Conservation (phyloP, 2,888 invertebrate species). For the Sphaerophoria taeniata region DNA sequence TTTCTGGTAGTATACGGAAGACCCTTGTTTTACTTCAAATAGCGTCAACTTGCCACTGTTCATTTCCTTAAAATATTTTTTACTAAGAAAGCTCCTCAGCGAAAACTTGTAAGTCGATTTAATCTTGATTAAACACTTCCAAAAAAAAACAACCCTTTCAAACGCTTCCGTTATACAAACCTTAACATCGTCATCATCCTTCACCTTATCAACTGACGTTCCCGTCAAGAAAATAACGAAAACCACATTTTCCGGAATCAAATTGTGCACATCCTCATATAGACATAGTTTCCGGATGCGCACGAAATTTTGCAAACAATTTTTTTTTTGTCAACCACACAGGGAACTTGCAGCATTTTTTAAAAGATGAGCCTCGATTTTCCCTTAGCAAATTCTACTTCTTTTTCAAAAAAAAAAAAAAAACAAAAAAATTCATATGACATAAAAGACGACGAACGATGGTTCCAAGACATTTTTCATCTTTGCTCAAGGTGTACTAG, state of each 20-base stretch:
- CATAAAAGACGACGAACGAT: slow-evolving; percentile 1
- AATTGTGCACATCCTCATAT: slow-evolving; percentile 15
- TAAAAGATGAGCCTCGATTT: slow-evolving; percentile 20
- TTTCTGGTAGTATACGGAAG: no score
- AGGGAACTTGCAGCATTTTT: not conserved
- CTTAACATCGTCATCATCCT: not conserved
- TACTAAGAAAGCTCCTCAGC: no score
- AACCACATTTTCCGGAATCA: slow-evolving; percentile 27
- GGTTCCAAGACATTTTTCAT: slow-evolving; percentile 27
- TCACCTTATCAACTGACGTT: not conserved
- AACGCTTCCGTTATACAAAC: no score
- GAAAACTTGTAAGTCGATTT: no score
- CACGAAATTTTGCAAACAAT: not conserved
- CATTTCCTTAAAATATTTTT: no score
- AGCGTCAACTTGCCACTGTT: no score
- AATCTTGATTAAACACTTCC: no score
- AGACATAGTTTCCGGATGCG: not conserved
- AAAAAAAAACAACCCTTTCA: no score
- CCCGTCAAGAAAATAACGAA: not conserved
- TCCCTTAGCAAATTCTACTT: slow-evolving; percentile 29
- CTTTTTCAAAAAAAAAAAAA: no score
- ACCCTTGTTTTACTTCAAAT: no score
- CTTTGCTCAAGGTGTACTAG: slow-evolving; percentile 29
- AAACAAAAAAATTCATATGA: not conserved
- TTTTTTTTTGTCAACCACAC: slow-evolving; percentile 1